A percentile compares a stretch with the other conserved stretches of the same genome.
These are phyloP conservation scores for Luperina testacea DNA, from an alignment of 2,888 invertebrate genomes.

Conservation along the genomic window DNA sequence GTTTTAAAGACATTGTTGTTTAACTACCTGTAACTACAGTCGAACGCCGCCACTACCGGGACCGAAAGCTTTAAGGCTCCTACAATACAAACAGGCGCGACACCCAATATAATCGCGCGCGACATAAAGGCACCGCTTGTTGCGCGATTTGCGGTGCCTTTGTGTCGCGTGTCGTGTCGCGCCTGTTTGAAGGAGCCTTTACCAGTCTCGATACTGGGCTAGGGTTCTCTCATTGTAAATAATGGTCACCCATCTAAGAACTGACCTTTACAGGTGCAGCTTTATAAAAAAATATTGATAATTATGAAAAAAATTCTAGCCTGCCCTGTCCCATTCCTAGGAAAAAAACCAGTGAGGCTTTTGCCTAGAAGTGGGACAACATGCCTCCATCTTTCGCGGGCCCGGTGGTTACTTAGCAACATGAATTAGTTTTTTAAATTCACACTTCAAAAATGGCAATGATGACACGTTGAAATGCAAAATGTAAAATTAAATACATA, in stretches of 20 bases:
- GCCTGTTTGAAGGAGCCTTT: no score
- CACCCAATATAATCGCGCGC: no score
- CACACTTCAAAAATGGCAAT: conserved; percentile 4
- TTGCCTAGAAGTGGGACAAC: neutral
- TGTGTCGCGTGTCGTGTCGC: no score
- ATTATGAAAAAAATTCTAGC: neutral
- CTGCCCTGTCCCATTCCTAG: neutral
- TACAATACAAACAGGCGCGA: no score
- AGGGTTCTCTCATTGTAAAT: neutral
- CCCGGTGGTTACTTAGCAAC: neutral
- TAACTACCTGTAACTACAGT: no score
- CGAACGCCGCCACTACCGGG: no score
- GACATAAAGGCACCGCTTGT: no score
- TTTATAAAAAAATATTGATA: neutral
- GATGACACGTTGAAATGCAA: conserved; percentile 11
- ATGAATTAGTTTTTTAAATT: neutral
- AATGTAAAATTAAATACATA: conserved; percentile 15
- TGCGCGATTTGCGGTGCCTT: no score
- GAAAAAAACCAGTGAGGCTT: no score
- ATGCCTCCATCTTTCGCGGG: neutral
- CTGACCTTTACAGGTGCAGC: neutral
- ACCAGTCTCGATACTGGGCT: neutral
- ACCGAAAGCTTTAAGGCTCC: neutral
- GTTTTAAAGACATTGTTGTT: conserved; percentile 3
- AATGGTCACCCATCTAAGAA: neutral